Conservation (phyloP, 2,888 invertebrate genomes). For the Agrypnus murinus region DNA sequence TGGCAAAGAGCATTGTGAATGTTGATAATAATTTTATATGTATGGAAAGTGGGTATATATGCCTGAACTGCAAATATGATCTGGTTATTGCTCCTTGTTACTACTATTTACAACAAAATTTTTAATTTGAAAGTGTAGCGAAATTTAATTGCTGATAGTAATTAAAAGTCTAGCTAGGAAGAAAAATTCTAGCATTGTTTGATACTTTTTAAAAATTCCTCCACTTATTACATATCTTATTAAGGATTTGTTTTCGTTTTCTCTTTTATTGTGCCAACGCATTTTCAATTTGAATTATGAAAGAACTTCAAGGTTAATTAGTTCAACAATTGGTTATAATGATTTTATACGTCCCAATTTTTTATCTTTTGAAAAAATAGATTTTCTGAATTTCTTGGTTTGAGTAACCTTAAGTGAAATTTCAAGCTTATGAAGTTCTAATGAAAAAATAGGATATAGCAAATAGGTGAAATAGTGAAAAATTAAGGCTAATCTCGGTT, state of each 20-base stretch:
- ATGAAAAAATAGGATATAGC: neutral
- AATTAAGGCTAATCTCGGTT: neutral
- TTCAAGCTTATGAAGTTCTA: neutral
- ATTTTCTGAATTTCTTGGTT: no score
- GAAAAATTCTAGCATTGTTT: no score
- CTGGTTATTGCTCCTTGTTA: slow-evolving; percentile 44
- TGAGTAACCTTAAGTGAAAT: neutral
- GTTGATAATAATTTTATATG: slow-evolving; percentile 47
- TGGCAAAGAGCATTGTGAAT: slow-evolving; percentile 47
- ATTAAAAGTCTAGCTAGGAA: neutral
- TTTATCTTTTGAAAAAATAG: no score
- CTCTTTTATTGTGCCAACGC: no score
- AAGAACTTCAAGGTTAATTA: no score
- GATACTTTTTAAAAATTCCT: no score
- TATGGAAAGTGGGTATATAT: slow-evolving; percentile 49
- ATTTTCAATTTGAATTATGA: no score
- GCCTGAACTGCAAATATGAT: slow-evolving; percentile 35
- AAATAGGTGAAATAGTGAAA: neutral
- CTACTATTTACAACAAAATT: slow-evolving; percentile 22
- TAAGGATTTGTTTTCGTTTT: no score
- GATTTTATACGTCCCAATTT: no score
- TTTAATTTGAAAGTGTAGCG: slow-evolving; percentile 32
- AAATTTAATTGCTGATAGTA: slow-evolving; percentile 1
- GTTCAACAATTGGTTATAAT: no score
- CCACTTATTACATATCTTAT: no score